Evolutionary conservation across 2,113 vertebrate genomes (phyloP), one percentile per base, ranked within the genome.

Genomic region (Diadophis punctatus): DNA sequence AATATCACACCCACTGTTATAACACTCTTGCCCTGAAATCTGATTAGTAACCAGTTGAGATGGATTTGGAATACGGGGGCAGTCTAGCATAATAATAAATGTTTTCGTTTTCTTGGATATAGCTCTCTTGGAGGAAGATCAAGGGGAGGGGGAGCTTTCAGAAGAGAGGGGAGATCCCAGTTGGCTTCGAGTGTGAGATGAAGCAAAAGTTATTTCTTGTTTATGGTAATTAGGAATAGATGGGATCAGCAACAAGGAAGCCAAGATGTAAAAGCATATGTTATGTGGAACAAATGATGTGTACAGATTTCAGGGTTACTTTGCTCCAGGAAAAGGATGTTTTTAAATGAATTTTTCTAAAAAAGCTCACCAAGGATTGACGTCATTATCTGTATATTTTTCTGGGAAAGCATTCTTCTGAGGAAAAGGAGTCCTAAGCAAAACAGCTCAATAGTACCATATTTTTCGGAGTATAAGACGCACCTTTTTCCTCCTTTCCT

Each of bases 151-250:
- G 90, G 90, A 95, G 93, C 94, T 93, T 93, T 95, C 87, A 51
- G 39, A 86, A 52, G 94, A 93, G 0, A 63, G 68, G 74, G 93
- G 95, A 94, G 95, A 95, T 96, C 95, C 96, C 93, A 93, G 87
- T 95, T 53, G 68, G 93, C 90, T 63, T 92, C 85, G 93, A 93
- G 88, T 63, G 93, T 90, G 95, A 93, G 89, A 92, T 8, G 93
- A 95, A 95, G 93, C 90, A 91, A 94, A 96, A 95, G 86, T n/a
- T 92, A 88, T 93, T 96, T 95, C 51, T 96, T 88, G 95, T 96
- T 95, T 94, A 93, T 88, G 93, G 94, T 93, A 95, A 95, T 96
- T 95, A 96, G 88, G 91, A 95, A 93, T 94, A 96, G 94, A 93
- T 93, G 94, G 94, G 94, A 60, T 96, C 93, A 95, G 95, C 94